Evolutionary conservation across 2,113 vertebrate genomes (phyloP).

Genomic region (Urocolius indicus): DNA sequence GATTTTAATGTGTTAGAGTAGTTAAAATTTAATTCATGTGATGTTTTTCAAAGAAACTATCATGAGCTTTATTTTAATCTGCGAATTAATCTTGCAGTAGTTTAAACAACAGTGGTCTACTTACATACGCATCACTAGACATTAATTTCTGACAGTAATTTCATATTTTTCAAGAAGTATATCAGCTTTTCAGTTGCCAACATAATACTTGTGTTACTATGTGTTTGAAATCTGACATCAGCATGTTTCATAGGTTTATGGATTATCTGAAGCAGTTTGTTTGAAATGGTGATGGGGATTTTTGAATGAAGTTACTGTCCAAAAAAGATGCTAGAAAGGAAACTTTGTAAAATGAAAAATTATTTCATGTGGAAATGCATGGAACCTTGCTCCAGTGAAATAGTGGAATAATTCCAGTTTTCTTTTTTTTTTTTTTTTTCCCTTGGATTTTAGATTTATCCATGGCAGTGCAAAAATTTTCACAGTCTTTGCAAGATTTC

Average conservation of each 20-base stretch:
- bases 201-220: not conserved
- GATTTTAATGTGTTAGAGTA: not conserved
- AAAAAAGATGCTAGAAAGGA: not conserved
- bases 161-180: not conserved
- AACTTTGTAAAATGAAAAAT: not conserved
- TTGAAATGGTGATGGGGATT: not conserved
- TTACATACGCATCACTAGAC: not conserved
- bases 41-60: not conserved
- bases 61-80: not conserved
- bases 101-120: not conserved
- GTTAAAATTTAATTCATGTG: not conserved
- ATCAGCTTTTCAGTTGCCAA: not conserved
- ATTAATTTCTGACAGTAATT: not conserved
- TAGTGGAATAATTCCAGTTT: not conserved
- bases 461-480: conserved; percentile 93
- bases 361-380: not conserved
- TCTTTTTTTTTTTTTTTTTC: not conserved
- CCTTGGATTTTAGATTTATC: conserved; percentile 85
- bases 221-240: not conserved
- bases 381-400: not conserved
- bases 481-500: conserved; percentile 93
- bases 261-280: not conserved
- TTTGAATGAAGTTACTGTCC: not conserved
- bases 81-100: not conserved
- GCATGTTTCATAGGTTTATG: not conserved